Conservation (phyloP, 2,888 invertebrate genomes). For the Xestoiulus laeticollis region DNA sequence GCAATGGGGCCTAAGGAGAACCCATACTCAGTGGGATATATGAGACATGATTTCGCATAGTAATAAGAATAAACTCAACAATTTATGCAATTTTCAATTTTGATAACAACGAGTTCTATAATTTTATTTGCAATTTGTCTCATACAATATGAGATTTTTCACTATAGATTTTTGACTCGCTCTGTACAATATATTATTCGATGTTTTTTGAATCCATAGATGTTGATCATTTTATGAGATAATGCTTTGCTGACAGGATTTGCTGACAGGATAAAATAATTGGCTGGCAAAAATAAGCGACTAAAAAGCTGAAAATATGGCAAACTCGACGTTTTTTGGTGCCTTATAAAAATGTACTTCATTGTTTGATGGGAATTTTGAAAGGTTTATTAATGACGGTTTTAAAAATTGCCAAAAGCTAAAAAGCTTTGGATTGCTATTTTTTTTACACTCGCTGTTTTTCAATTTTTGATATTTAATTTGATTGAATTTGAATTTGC, state of each 20-base stretch:
- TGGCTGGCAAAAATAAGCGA: neutral
- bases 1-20: too few species aligned
- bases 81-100: too few species aligned
- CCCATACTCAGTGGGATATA: too few species aligned
- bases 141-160: neutral
- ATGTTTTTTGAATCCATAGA: neutral
- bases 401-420: neutral
- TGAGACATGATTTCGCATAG: too few species aligned
- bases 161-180: neutral
- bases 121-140: neutral
- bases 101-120: too few species aligned
- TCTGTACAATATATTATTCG: neutral
- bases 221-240: neutral
- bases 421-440: neutral
- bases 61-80: too few species aligned
- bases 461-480: slow-evolving; percentile 23
- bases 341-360: neutral
- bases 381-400: neutral
- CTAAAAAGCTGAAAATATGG: neutral
- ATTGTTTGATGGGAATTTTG: neutral
- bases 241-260: neutral
- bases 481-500: slow-evolving; percentile 11
- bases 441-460: neutral
- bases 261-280: neutral
- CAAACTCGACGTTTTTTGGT: neutral